Evolutionary conservation across 2,888 invertebrate species (phyloP).

Genomic region (Neocrepidodera transversa): DNA sequence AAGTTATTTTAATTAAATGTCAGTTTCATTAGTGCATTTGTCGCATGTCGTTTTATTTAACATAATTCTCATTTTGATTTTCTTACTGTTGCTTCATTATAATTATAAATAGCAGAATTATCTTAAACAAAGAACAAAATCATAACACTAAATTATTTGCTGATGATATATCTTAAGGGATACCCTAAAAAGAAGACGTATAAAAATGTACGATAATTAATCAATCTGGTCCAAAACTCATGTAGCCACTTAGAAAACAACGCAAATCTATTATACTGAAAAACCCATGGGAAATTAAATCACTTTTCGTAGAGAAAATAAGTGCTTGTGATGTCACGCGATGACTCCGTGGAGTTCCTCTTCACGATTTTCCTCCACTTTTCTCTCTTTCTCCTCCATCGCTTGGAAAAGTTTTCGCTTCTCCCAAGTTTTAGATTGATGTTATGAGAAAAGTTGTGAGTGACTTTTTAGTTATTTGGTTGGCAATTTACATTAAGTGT

Average conservation of each 20-base stretch:
- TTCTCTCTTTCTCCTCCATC: not conserved
- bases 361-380: slow-evolving; percentile 1
- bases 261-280: slow-evolving; percentile 20
- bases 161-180: too few species aligned
- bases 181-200: too few species aligned
- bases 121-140: too few species aligned
- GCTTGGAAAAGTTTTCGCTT: slow-evolving; percentile 26
- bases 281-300: slow-evolving; percentile 28
- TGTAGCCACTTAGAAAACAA: too few species aligned
- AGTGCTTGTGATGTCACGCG: slow-evolving; percentile 29
- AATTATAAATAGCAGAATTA: too few species aligned
- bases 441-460: slow-evolving; percentile 51
- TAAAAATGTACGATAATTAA: too few species aligned
- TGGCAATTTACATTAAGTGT: slow-evolving; percentile 54
- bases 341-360: slow-evolving; percentile 17
- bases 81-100: too few species aligned
- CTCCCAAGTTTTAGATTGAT: slow-evolving; percentile 50
- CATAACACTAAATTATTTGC: too few species aligned
- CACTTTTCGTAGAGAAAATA: slow-evolving; percentile 25
- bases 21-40: not conserved
- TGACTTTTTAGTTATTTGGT: slow-evolving; percentile 50
- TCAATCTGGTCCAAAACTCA: too few species aligned
- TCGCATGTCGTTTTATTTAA: too few species aligned
- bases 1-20: not conserved
- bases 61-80: too few species aligned